phyloP scores from a whole-genome alignment of 2,888 invertebrate genomes.

The Leptinotarsa rubiginosa region DNA sequence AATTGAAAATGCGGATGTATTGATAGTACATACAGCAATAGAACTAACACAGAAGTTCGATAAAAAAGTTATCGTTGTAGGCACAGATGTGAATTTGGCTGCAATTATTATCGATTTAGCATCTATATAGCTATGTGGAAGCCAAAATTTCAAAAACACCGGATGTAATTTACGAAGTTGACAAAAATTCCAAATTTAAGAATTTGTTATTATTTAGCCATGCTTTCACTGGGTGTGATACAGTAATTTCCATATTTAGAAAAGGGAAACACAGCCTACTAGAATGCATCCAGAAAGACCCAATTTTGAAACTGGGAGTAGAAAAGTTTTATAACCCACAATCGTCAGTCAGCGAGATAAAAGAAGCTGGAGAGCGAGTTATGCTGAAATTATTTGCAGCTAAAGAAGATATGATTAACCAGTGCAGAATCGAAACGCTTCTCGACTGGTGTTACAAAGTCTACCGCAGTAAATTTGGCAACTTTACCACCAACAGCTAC shows the following conservation, averaged over 20 bases:
- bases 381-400: no score
- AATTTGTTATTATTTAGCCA: neutral
- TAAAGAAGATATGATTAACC: no score
- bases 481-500: no score
- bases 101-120: neutral
- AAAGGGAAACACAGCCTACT: neutral
- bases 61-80: neutral
- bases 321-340: neutral
- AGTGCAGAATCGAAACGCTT: neutral
- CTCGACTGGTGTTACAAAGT: no score
- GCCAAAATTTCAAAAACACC: neutral
- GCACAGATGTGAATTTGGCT: neutral
- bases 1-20: neutral
- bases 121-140: neutral
- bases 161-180: neutral
- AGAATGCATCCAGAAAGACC: neutral
- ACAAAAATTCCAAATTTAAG: neutral
- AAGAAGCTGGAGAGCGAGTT: neutral
- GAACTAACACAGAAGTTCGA: neutral
- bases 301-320: neutral
- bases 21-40: neutral
- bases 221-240: constrained; percentile 6
- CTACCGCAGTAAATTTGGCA: no score
- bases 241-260: neutral
- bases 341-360: neutral